Evolutionary conservation across 2,888 invertebrate genomes (phyloP), one percentile per base, ranked within the genome.

Genomic region (Sclerodermus sp.): DNA sequence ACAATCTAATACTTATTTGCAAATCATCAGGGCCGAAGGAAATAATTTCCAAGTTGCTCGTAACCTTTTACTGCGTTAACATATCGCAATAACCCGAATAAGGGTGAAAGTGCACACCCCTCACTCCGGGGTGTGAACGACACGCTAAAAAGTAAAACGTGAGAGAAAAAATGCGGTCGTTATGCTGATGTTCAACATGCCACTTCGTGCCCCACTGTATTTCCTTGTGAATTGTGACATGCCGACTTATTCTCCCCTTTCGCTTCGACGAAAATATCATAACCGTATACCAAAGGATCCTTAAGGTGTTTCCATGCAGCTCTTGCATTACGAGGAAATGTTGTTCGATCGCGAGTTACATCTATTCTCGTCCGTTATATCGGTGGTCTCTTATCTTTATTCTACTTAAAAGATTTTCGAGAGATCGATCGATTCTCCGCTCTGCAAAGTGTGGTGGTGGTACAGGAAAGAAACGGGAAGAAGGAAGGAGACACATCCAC

Each of bases 161-260:
- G 23, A 3, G 23, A 23, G 23, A 36, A 67, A 66, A 63, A 62
- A 58, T 60, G 48, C 47, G 56, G 57, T 58, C 61, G 65, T 69
- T 70, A 70, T 60, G 67, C 53, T 66, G 65, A 68, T 67, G 61
- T 55, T 53, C 63, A 60, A 68, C 62, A 62, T 63, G 66, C 70
- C 60, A 61, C 47, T 45, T 42, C 51, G 42, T 38, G 42, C 45
- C 15, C 34, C 45, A 45, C 16, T 44, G 43, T 53, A 60, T 60
- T 55, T 41, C 55, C 53, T 50, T 29, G 53, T 51, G 61, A 62
- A 62, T 60, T 56, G 63, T 50, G 59, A 57, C 49, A 42, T 31
- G 40, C 47, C 15, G 39, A 5, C 6, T 15, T 42, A 49, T 53
- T 49, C 51, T 47, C 46, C 42, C 14, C 47, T 55, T 51, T 44